phyloP scores from a whole-genome alignment of 2,888 invertebrate species.

The Meghimatium bilineatum region DNA sequence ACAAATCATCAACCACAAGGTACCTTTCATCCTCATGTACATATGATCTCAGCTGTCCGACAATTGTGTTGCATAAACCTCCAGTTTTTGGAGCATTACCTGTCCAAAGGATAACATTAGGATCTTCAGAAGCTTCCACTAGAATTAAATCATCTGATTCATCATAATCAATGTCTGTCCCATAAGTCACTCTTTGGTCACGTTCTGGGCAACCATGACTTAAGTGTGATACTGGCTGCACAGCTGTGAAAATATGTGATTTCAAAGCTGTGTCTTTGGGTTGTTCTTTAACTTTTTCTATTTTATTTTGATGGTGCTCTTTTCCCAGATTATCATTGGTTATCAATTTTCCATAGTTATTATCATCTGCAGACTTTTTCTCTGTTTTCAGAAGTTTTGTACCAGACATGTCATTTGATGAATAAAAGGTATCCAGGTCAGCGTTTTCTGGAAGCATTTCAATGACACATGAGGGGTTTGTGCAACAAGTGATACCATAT shows the following conservation, averaged over 20 bases:
- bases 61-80: slow-evolving; percentile 36
- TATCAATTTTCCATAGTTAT: background rate
- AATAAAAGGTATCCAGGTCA: slow-evolving; percentile 17
- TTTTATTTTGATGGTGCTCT: background rate
- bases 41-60: slow-evolving; percentile 42
- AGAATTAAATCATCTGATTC: slow-evolving; percentile 22
- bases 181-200: background rate
- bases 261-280: background rate
- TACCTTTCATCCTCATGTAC: slow-evolving; percentile 32
- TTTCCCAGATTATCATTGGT: background rate
- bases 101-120: slow-evolving; percentile 24
- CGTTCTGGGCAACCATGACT: background rate
- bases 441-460: slow-evolving; percentile 18
- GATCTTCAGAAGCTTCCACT: slow-evolving; percentile 34
- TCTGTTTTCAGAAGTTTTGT: slow-evolving; percentile 36
- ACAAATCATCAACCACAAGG: slow-evolving; percentile 45
- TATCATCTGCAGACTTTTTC: slow-evolving; percentile 29
- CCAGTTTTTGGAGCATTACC: slow-evolving; percentile 31
- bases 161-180: background rate
- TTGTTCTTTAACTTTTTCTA: background rate
- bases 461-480: slow-evolving; percentile 26
- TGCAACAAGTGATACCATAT: slow-evolving; percentile 39
- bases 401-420: background rate
- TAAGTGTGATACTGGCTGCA: background rate
- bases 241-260: background rate